Evolutionary conservation across 2,888 invertebrate species (phyloP).

Genomic region (Hofmannophila pseudospretella): DNA sequence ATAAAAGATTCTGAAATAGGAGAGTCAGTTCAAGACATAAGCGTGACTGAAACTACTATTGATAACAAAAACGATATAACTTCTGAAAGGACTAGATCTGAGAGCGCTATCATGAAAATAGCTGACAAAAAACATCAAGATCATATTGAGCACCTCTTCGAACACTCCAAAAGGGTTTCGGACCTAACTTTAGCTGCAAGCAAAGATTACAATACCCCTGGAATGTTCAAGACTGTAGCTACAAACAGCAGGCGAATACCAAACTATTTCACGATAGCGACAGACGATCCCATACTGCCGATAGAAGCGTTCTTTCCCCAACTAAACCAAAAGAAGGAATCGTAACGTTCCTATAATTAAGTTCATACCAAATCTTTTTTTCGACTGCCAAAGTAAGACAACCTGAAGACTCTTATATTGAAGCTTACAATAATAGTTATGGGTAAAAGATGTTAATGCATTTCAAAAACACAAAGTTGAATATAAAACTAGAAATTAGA

Average conservation of each 20-base stretch:
- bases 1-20: slow-evolving; percentile 56
- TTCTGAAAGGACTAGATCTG: slow-evolving; percentile 67
- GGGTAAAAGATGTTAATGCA: no score
- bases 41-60: slow-evolving; percentile 51
- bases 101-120: slow-evolving; percentile 78
- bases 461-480: no score
- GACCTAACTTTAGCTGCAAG: slow-evolving; percentile 85
- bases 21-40: slow-evolving; percentile 60
- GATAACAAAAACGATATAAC: slow-evolving; percentile 53
- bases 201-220: slow-evolving; percentile 84
- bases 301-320: slow-evolving; percentile 90
- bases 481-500: no score
- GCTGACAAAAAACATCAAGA: slow-evolving; percentile 72
- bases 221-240: slow-evolving; percentile 83
- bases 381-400: slow-evolving; percentile 59
- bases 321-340: slow-evolving; percentile 79
- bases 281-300: slow-evolving; percentile 88
- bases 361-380: slow-evolving; percentile 56
- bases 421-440: no score
- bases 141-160: slow-evolving; percentile 60
- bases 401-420: neutral
- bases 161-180: slow-evolving; percentile 82
- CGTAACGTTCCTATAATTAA: slow-evolving; percentile 49
- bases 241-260: slow-evolving; percentile 80
- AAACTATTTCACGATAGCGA: slow-evolving; percentile 84